Conservation (phyloP, 2,888 invertebrate species). For the Amphimallon solstitiale region DNA sequence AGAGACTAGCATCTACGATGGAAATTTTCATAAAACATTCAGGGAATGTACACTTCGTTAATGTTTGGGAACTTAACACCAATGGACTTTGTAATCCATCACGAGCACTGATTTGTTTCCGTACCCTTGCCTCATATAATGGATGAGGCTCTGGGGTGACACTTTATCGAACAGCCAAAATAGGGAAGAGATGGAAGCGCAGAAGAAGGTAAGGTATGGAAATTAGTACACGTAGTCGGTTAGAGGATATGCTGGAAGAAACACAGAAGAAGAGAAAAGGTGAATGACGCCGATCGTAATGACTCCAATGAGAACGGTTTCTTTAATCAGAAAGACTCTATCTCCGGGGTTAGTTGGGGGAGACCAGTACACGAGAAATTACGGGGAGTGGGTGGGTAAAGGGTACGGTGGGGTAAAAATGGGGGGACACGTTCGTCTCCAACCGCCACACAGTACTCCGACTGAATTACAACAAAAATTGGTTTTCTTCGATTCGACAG, state of each 20-base stretch:
- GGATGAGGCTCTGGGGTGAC: slow-evolving; percentile 32
- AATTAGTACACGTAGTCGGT: slow-evolving; percentile 48
- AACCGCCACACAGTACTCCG: background rate
- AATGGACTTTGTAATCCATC: slow-evolving; percentile 7
- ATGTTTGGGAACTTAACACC: slow-evolving; percentile 5
- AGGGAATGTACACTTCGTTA: slow-evolving; percentile 19
- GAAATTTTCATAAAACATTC: slow-evolving; percentile 17
- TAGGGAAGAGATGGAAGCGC: background rate
- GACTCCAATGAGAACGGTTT: slow-evolving; percentile 47
- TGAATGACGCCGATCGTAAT: slow-evolving; percentile 45
- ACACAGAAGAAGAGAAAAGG: background rate
- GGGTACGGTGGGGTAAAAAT: background rate
- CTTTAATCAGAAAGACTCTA: slow-evolving; percentile 45
- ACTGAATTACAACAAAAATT: slow-evolving; percentile 27
- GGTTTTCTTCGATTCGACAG: slow-evolving; percentile 25
- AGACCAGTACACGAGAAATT: background rate
- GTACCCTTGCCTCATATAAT: slow-evolving; percentile 1
- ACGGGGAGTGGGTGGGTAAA: background rate
- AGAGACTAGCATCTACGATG: background rate
- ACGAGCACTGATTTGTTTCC: slow-evolving; percentile 28
- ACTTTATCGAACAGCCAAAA: slow-evolving; percentile 15
- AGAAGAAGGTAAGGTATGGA: slow-evolving; percentile 36
- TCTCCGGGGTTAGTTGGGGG: slow-evolving; percentile 28
- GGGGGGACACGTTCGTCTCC: background rate
- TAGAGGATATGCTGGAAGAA: no score